phyloP scores from a whole-genome alignment of 2,797 vertebrate genomes.

The Etheostoma perlongum region DNA sequence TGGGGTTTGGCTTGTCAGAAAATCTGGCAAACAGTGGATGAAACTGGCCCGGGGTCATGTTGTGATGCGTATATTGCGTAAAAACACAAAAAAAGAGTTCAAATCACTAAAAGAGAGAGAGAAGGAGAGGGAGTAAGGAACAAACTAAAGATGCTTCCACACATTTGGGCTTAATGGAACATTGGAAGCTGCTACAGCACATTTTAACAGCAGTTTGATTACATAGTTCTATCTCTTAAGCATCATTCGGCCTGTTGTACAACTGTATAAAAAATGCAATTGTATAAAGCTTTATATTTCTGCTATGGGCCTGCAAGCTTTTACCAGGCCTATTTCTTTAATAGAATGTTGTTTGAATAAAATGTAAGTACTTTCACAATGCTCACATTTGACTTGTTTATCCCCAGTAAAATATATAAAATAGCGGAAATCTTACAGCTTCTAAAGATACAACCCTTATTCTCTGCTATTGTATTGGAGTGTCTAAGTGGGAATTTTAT shows the following conservation, averaged over 20 bases:
- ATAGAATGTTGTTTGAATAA: background rate
- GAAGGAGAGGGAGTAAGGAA: conserved; percentile 47
- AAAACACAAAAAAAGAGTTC: conserved; percentile 44
- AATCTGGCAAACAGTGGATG: conserved; percentile 35
- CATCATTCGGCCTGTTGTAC: background rate
- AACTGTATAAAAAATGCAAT: background rate
- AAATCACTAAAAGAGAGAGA: conserved; percentile 44
- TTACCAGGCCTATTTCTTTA: background rate
- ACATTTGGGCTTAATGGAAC: conserved; percentile 29
- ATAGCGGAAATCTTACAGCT: background rate
- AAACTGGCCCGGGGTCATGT: conserved; percentile 60
- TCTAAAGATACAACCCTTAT: background rate
- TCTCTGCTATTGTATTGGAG: background rate
- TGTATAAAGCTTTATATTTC: conserved; percentile 5
- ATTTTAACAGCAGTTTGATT: conserved; percentile 19
- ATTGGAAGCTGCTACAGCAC: conserved; percentile 7
- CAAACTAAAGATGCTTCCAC: conserved; percentile 69
- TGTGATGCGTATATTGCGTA: conserved; percentile 62
- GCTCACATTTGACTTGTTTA: background rate
- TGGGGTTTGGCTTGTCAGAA: conserved; percentile 55
- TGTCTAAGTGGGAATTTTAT: background rate
- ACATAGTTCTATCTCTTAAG: background rate
- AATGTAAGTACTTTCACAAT: background rate
- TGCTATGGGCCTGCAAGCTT: background rate
- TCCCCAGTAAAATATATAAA: background rate